phyloP scores from a whole-genome alignment of 2,888 invertebrate species.

The Eueremaeus valkanovi region DNA sequence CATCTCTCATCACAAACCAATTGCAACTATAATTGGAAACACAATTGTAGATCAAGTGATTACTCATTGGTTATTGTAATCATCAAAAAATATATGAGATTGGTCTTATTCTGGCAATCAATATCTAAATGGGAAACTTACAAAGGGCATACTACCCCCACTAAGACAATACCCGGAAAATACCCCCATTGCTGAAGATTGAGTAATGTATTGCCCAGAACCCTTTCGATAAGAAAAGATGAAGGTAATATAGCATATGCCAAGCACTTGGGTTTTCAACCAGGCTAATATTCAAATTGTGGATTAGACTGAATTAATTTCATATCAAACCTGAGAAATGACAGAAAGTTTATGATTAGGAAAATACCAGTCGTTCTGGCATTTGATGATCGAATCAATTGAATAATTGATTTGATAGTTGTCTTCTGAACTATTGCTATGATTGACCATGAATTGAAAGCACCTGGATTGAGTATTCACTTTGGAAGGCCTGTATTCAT shows the following conservation, averaged over 20 bases:
- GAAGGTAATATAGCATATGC: not conserved
- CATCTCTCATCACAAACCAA: not conserved
- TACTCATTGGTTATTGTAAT: too few species aligned
- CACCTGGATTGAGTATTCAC: conserved; percentile 3
- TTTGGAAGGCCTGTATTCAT: not conserved
- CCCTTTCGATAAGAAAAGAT: not conserved
- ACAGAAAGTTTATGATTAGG: not conserved
- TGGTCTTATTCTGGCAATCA: too few species aligned
- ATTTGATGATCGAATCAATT: not conserved
- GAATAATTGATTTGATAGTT: not conserved
- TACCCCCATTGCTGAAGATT: too few species aligned
- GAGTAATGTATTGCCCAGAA: too few species aligned
- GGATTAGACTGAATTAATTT: too few species aligned
- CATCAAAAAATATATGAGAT: too few species aligned
- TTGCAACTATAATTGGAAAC: not conserved
- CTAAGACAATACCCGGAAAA: too few species aligned
- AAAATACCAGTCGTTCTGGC: conserved; percentile 11
- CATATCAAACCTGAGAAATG: not conserved
- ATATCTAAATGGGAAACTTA: too few species aligned
- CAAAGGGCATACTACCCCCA: too few species aligned
- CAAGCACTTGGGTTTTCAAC: not conserved
- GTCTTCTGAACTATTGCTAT: not conserved
- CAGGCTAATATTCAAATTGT: not conserved
- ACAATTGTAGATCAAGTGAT: too few species aligned
- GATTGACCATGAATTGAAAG: not conserved